phyloP scores from a whole-genome alignment of 2,888 invertebrate genomes.

The Beris chalybata region DNA sequence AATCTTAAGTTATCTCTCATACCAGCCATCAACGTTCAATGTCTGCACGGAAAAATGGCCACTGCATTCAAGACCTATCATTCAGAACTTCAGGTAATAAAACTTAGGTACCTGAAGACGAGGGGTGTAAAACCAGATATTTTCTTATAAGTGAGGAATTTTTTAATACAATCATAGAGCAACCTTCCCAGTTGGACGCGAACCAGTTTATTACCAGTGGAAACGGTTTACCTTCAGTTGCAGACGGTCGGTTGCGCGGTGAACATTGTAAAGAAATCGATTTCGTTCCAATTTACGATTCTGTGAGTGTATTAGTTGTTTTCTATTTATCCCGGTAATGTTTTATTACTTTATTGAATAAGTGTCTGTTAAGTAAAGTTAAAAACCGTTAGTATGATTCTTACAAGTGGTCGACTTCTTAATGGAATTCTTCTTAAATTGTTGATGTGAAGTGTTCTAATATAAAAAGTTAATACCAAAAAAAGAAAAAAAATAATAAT shows the following conservation, averaged over 20 bases:
- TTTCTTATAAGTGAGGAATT: not conserved
- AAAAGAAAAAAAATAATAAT: too few relatives aligned
- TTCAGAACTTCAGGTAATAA: not conserved
- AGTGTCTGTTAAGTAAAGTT: too few relatives aligned
- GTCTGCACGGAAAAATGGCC: conserved; percentile 1
- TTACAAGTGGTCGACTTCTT: too few relatives aligned
- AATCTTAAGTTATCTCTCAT: conserved; percentile 6
- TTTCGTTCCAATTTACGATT: not conserved
- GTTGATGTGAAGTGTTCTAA: too few relatives aligned
- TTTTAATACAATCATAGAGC: conserved; percentile 6
- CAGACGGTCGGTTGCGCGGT: conserved; percentile 18
- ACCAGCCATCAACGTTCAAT: conserved; percentile 6
- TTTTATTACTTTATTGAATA: not conserved
- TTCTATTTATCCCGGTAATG: not conserved
- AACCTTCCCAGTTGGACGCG: conserved; percentile 30
- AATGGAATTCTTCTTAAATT: too few relatives aligned
- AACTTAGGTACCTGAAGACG: too few relatives aligned
- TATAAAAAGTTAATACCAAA: too few relatives aligned
- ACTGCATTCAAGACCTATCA: not conserved
- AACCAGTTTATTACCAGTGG: conserved; percentile 21
- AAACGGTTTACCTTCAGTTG: conserved; percentile 25
- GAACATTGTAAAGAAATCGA: not conserved
- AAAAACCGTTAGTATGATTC: too few relatives aligned
- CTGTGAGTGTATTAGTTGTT: not conserved
- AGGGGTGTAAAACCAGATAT: not conserved